phyloP scores from a whole-genome alignment of 2,797 vertebrate genomes.

The Chaetodon trifasciatus region DNA sequence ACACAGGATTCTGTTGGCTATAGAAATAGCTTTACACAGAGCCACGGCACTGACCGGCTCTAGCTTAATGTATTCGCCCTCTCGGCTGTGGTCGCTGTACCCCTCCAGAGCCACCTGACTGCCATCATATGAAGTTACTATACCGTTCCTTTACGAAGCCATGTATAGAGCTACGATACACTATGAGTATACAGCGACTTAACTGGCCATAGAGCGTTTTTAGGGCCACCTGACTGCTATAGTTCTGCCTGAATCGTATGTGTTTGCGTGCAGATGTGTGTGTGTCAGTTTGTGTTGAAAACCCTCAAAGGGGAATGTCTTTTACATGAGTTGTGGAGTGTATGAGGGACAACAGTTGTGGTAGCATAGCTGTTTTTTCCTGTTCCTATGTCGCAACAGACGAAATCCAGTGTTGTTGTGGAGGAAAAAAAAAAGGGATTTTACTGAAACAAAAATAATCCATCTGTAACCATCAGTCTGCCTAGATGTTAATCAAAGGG shows the following conservation, averaged over 20 bases:
- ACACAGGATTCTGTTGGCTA: conserved; percentile 50
- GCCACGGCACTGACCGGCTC: conserved; percentile 46
- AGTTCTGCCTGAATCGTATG: conserved; percentile 78
- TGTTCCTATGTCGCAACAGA: conserved; percentile 60
- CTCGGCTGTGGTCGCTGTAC: conserved; percentile 42
- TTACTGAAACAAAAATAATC: conserved; percentile 61
- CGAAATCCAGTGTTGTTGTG: conserved; percentile 69
- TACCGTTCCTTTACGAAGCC: conserved; percentile 78
- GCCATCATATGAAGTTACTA: conserved; percentile 74
- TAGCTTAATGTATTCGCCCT: conserved; percentile 54
- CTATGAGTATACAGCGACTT: conserved; percentile 75
- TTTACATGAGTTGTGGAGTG: conserved; percentile 42
- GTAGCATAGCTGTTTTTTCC: conserved; percentile 54
- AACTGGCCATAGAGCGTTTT: conserved; percentile 70
- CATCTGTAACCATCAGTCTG: conserved; percentile 63
- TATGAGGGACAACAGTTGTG: conserved; percentile 61
- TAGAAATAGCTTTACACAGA: conserved; percentile 63
- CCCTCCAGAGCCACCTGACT: conserved; percentile 63
- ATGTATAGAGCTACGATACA: conserved; percentile 76
- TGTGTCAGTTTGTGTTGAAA: conserved; percentile 63
- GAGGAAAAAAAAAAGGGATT: conserved; percentile 35
- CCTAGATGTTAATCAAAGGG: conserved; percentile 60
- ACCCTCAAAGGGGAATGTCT: conserved; percentile 77
- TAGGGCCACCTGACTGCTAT: conserved; percentile 81
- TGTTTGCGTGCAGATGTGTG: conserved; percentile 51